Evolutionary conservation across 2,113 vertebrate genomes (phyloP).

Genomic region (Podarcis raffonei): DNA sequence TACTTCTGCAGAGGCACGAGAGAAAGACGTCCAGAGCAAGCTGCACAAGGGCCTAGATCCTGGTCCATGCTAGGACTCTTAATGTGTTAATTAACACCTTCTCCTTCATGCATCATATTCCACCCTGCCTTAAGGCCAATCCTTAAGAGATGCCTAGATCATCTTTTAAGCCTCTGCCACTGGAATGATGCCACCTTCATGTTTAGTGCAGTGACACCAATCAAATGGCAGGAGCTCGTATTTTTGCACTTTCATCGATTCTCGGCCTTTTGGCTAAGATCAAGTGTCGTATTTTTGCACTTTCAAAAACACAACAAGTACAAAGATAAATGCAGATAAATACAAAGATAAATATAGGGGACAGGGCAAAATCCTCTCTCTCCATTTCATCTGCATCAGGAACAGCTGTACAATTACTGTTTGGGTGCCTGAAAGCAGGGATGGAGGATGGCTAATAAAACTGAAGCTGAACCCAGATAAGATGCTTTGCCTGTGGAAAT

Average conservation of each 20-base stretch:
- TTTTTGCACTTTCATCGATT: too few relatives aligned
- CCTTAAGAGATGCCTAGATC: not conserved
- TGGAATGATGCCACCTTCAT: not conserved
- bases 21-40: too few relatives aligned
- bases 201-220: not conserved
- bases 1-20: too few relatives aligned
- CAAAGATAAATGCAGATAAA: not conserved
- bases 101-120: not conserved
- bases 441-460: too few relatives aligned
- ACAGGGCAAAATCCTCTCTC: not conserved
- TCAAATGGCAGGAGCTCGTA: not conserved
- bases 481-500: too few relatives aligned
- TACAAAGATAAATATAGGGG: not conserved
- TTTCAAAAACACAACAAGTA: not conserved
- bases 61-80: too few relatives aligned
- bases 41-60: too few relatives aligned
- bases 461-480: too few relatives aligned
- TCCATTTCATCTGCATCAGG: too few relatives aligned
- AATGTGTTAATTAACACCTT: not conserved
- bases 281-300: not conserved
- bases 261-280: too few relatives aligned
- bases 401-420: too few relatives aligned
- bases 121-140: not conserved
- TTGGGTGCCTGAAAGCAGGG: too few relatives aligned
- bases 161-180: not conserved